A percentile compares a stretch with the other conserved stretches of the same genome.
These are phyloP conservation scores for Arnoldichthys spilopterus DNA, from an alignment of 2,797 vertebrate genomes.

Conservation along the genomic window DNA sequence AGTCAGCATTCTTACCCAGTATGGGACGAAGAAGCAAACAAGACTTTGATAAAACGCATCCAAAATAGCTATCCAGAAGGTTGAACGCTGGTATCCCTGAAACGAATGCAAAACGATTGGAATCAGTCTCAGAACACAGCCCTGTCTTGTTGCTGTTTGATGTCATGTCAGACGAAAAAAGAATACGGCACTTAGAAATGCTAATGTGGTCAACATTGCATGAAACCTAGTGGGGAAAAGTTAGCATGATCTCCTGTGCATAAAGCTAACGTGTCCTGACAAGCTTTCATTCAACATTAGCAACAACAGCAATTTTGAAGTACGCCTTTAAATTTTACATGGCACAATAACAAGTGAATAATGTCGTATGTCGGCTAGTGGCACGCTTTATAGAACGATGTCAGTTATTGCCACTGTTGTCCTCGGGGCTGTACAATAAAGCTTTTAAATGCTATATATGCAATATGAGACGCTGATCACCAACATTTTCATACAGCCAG, in stretches of 20 bases:
- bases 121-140: not conserved
- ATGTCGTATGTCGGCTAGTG: not conserved
- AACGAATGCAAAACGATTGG: constrained; percentile 4
- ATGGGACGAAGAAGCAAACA: constrained; percentile 92
- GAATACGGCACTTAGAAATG: constrained; percentile 14
- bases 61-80: constrained; percentile 86
- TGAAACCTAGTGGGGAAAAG: constrained; percentile 21
- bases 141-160: not conserved
- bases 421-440: not conserved
- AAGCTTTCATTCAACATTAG: constrained; percentile 9
- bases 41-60: constrained; percentile 97
- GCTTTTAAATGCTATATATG: not conserved
- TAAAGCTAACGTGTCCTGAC: constrained; percentile 7
- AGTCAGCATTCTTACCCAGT: constrained; percentile 77
- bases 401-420: not conserved
- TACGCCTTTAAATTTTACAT: constrained; percentile 1
- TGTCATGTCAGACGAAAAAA: not conserved
- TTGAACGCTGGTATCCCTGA: constrained; percentile 85
- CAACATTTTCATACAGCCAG: not conserved
- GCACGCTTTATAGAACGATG: not conserved
- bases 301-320: constrained; percentile 9
- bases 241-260: constrained; percentile 11
- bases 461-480: not conserved
- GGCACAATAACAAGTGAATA: constrained; percentile 6
- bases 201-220: constrained; percentile 23